phyloP scores from a whole-genome alignment of 2,113 vertebrate species.

The Planiliza haematocheilus region DNA sequence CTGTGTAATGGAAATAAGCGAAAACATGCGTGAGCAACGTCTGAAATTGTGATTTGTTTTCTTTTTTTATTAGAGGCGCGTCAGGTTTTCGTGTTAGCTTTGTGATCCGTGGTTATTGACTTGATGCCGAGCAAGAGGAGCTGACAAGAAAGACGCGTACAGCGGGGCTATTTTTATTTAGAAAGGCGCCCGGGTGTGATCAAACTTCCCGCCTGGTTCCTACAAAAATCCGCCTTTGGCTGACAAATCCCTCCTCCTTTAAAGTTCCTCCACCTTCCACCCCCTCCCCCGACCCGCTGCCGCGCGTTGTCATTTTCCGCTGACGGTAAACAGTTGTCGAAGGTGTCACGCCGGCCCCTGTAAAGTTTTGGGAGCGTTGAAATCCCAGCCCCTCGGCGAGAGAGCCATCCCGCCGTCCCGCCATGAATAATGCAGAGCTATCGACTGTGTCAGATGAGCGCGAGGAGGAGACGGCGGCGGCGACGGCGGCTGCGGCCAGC shows the following conservation, averaged over 20 bases:
- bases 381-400: slow-evolving; percentile 73
- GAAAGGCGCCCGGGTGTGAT: slow-evolving; percentile 20
- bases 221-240: slow-evolving; percentile 35
- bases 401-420: slow-evolving; percentile 66
- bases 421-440: slow-evolving; percentile 83
- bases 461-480: slow-evolving; percentile 37
- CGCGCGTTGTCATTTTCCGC: slow-evolving; percentile 71
- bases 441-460: slow-evolving; percentile 78
- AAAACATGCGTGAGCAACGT: slow-evolving; percentile 59
- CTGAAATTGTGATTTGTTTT: slow-evolving; percentile 72
- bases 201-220: slow-evolving; percentile 30
- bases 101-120: slow-evolving; percentile 78
- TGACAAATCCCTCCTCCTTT: slow-evolving; percentile 20
- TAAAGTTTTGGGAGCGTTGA: slow-evolving; percentile 72
- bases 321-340: slow-evolving; percentile 74
- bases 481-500: slow-evolving; percentile 56
- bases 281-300: background rate
- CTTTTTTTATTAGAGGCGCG: slow-evolving; percentile 59
- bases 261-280: slow-evolving; percentile 40
- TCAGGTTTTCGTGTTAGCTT: slow-evolving; percentile 68
- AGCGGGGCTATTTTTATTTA: slow-evolving; percentile 54
- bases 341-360: slow-evolving; percentile 68
- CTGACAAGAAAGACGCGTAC: slow-evolving; percentile 57
- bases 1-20: slow-evolving; percentile 74
- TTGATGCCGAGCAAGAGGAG: slow-evolving; percentile 68